Base-by-base conservation (phyloP, 2,888 invertebrate genomes). In the Melanargia galathea region DNA sequence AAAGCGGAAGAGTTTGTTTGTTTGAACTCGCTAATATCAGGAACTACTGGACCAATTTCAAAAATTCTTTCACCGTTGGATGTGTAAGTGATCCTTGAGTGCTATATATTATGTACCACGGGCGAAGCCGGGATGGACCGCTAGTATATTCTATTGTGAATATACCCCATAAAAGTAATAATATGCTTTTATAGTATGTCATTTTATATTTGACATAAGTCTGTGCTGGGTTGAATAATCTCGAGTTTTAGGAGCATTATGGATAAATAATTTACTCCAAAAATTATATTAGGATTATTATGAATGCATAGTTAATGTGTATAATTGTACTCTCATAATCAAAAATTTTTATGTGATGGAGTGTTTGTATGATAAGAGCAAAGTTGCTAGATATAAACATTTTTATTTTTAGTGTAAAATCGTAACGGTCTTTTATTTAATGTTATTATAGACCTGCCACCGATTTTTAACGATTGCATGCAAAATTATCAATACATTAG, bases 221-320 rank as follows among this genome's bases (percentile, higher is more conserved):
- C 55, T 71, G 75, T 74, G 79, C 83, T 84, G 85, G 84, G 87
- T 83, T 82, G 75, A 77, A 77, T 77, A 78, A 76, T 83, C 83
- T 84, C 80, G 72, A 67, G 43, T 58, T 64, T 71, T 67, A 67
- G 60, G 84, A 85, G 87, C 86, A 81, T 83, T 70, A 65, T 40
- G 76, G 81, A 81, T 30, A 52, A 52, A 35, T 82, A 79, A 80
- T 80, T 82, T 83, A 87, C 86, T 88, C 88, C 88, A 87, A 88
- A 88, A 85, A 87, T 82, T 82, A 80, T 70, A 77, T 80, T 82
- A 83, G 81, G 78, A 75, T 82, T 52, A 79, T 81, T 81, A 80
- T 77, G 82, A 83, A 85, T 79, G 78, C 80, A 80, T 83, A 83
- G 79, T 77, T 79, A 81, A 78, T 79, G 79, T 77, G 80, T 81